Conservation (phyloP, 2,888 invertebrate genomes). For the Taenaris catops region DNA sequence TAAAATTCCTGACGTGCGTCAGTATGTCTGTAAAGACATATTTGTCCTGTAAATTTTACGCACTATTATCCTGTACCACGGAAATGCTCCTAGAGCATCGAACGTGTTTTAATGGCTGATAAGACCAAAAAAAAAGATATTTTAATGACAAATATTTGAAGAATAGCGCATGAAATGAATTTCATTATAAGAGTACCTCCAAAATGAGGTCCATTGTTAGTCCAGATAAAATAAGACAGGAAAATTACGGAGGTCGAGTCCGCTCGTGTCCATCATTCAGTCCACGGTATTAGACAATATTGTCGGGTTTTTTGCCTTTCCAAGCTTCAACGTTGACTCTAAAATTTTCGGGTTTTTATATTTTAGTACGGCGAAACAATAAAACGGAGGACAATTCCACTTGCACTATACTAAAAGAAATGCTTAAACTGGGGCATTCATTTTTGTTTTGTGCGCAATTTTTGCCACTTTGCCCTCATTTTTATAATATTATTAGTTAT, state of each 20-base stretch:
- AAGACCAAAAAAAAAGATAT: conserved; percentile 36
- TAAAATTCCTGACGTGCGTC: too few species aligned
- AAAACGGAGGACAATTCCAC: conserved; percentile 8
- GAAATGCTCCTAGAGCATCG: too few species aligned
- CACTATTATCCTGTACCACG: too few species aligned
- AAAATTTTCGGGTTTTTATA: conserved; percentile 16
- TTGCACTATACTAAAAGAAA: conserved; percentile 9
- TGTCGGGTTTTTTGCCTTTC: conserved; percentile 40
- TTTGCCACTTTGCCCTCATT: conserved; percentile 2
- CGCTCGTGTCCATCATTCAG: conserved; percentile 57
- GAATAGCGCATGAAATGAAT: conserved; percentile 60
- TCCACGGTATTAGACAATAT: conserved; percentile 52
- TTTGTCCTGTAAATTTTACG: too few species aligned
- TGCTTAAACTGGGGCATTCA: conserved; percentile 1
- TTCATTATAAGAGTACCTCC: conserved; percentile 65
- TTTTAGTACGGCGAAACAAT: conserved; percentile 7
- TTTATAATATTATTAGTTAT: too few species aligned
- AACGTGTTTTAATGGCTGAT: too few species aligned
- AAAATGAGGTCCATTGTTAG: conserved; percentile 71
- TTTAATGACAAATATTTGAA: conserved; percentile 65
- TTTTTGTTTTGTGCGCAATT: conserved; percentile 2
- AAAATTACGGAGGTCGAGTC: conserved; percentile 59
- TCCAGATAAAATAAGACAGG: conserved; percentile 67
- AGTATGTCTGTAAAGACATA: too few species aligned
- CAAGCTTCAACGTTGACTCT: conserved; percentile 5